Evolutionary conservation across 2,113 vertebrate species (phyloP).

Genomic region (Ophiodon elongatus): DNA sequence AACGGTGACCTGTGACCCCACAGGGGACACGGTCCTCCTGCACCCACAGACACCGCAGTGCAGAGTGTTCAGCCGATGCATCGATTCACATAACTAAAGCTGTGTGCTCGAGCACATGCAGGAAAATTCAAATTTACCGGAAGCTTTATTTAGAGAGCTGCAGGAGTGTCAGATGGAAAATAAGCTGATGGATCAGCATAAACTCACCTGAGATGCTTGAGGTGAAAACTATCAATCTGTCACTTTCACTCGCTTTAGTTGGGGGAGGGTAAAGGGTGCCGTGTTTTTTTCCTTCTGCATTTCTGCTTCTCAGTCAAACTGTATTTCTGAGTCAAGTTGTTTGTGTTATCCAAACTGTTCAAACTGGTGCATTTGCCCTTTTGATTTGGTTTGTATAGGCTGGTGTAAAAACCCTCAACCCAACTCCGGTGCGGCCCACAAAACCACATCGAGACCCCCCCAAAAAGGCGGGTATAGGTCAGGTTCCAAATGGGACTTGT

Average conservation of each 20-base stretch:
- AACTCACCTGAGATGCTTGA: conserved; percentile 9
- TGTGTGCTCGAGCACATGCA: conserved; percentile 18
- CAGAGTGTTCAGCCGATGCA: conserved; percentile 10
- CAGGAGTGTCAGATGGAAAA: not conserved
- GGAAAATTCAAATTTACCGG: not conserved
- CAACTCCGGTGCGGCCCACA: not conserved
- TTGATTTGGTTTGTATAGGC: not conserved
- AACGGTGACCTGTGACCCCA: conserved; percentile 2
- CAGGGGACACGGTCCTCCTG: not conserved
- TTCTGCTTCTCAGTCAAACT: not conserved
- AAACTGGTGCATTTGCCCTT: not conserved
- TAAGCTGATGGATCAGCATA: conserved; percentile 11
- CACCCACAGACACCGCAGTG: conserved; percentile 4
- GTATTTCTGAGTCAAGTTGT: not conserved
- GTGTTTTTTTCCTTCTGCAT: not conserved
- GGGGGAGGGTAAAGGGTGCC: not conserved
- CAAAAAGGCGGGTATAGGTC: not conserved
- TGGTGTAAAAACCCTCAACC: not conserved
- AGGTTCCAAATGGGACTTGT: not conserved
- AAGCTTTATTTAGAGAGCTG: conserved; percentile 12
- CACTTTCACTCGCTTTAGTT: not conserved
- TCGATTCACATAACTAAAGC: conserved; percentile 49
- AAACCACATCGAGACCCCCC: not conserved
- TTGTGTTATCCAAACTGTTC: not conserved
- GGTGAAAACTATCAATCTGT: not conserved